These are phyloP conservation scores for Aphyosemion australe DNA, from an alignment of 2,113 vertebrate genomes.

Conservation along the genomic window DNA sequence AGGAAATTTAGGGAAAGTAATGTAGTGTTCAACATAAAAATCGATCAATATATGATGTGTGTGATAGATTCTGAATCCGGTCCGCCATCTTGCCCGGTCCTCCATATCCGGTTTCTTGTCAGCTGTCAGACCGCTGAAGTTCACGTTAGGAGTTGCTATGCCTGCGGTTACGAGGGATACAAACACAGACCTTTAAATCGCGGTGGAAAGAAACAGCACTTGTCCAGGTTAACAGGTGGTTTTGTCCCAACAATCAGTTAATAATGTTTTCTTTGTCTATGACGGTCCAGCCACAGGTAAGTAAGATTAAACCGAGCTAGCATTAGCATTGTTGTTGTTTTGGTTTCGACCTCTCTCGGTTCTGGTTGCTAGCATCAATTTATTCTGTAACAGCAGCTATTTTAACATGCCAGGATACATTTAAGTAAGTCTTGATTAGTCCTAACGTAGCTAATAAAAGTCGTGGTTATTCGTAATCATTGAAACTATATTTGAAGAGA, in stretches of 20 bases:
- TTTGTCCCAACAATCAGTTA: not conserved
- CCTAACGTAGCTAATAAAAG: no score
- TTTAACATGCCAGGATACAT: no score
- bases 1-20: no score
- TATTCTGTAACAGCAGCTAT: no score
- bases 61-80: no score
- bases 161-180: slow-evolving; percentile 1
- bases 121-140: not conserved
- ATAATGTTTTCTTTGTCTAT: slow-evolving; percentile 73
- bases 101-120: slow-evolving; percentile 36
- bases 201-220: not conserved
- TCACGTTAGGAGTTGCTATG: slow-evolving; percentile 6
- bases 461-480: no score
- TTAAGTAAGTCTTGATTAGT: no score
- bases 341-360: not conserved
- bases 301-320: slow-evolving; percentile 30
- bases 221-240: not conserved
- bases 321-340: slow-evolving; percentile 39
- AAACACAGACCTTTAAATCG: slow-evolving; percentile 7
- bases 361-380: not conserved
- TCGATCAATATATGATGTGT: no score
- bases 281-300: slow-evolving; percentile 76
- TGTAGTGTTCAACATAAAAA: no score
- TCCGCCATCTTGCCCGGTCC: no score
- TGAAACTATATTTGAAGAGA: no score